Percentiles rank a stretch among this genome's conserved stretches.
These are phyloP conservation scores for Corythoichthys intestinalis DNA, from an alignment of 2,113 vertebrate genomes.

Conservation along the genomic window DNA sequence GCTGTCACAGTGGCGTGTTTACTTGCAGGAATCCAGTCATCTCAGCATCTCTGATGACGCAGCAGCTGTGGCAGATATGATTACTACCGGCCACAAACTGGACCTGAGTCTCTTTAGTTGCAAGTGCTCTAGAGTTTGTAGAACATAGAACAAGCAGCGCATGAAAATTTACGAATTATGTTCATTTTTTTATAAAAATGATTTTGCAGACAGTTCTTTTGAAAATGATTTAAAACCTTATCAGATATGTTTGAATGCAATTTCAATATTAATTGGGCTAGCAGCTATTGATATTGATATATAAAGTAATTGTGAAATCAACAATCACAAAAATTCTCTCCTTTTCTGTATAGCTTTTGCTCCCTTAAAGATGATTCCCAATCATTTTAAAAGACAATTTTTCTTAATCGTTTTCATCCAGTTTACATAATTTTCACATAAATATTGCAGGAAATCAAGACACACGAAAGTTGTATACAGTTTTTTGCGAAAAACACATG, in stretches of 20 bases:
- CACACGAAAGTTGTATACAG: no score
- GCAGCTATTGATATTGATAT: no score
- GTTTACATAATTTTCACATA: no score
- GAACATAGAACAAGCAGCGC: not conserved
- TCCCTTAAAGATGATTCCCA: no score
- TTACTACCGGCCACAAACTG: slow-evolving; percentile 80
- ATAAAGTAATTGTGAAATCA: no score
- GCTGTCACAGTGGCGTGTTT: slow-evolving; percentile 30
- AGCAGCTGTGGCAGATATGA: slow-evolving; percentile 81
- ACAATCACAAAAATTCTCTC: no score
- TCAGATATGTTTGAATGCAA: not conserved
- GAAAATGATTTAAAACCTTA: no score
- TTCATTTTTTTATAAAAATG: not conserved
- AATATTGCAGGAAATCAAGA: no score
- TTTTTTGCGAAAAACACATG: no score
- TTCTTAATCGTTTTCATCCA: no score
- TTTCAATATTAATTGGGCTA: not conserved
- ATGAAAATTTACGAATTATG: not conserved
- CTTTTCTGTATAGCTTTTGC: no score
- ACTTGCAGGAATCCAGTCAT: slow-evolving; percentile 55
- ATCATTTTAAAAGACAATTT: no score
- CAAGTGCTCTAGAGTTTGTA: not conserved
- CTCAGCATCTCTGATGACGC: slow-evolving; percentile 55
- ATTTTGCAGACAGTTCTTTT: not conserved
- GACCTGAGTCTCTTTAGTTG: slow-evolving; percentile 57